These are phyloP conservation scores for Diplolepis rosae DNA, from an alignment of 2,888 invertebrate genomes.

Conservation along the genomic window DNA sequence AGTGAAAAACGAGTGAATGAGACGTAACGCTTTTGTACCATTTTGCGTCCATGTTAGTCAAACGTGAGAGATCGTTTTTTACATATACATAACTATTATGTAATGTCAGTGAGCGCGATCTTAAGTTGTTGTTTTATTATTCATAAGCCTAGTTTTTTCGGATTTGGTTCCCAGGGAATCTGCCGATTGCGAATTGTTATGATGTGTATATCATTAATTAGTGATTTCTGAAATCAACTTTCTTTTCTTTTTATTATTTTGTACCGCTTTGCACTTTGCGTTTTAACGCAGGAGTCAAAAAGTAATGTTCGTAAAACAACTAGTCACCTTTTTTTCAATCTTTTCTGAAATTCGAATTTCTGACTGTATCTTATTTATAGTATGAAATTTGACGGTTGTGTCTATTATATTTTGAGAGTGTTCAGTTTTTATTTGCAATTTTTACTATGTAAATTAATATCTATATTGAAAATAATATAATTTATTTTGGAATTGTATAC, in stretches of 20 bases:
- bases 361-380: neutral
- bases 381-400: too few relatives aligned
- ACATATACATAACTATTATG: slow-evolving; percentile 42
- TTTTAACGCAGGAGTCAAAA: slow-evolving; percentile 11
- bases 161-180: neutral
- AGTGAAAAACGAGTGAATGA: slow-evolving; percentile 23
- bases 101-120: slow-evolving; percentile 31
- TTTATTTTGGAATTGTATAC: neutral
- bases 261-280: slow-evolving; percentile 26
- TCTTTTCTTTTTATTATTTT: slow-evolving; percentile 12
- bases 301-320: slow-evolving; percentile 22
- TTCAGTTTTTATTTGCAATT: too few relatives aligned
- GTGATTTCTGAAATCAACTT: slow-evolving; percentile 12
- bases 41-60: slow-evolving; percentile 67
- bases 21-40: slow-evolving; percentile 62
- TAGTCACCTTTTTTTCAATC: slow-evolving; percentile 1
- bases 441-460: neutral
- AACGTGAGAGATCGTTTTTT: slow-evolving; percentile 57
- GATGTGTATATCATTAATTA: neutral
- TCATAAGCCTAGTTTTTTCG: slow-evolving; percentile 19
- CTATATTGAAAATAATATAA: neutral
- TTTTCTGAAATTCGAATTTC: neutral
- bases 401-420: too few relatives aligned
- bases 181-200: slow-evolving; percentile 16
- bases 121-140: slow-evolving; percentile 24